Base-by-base conservation (phyloP, 2,797 vertebrate species). In the Podarcis siculus region DNA sequence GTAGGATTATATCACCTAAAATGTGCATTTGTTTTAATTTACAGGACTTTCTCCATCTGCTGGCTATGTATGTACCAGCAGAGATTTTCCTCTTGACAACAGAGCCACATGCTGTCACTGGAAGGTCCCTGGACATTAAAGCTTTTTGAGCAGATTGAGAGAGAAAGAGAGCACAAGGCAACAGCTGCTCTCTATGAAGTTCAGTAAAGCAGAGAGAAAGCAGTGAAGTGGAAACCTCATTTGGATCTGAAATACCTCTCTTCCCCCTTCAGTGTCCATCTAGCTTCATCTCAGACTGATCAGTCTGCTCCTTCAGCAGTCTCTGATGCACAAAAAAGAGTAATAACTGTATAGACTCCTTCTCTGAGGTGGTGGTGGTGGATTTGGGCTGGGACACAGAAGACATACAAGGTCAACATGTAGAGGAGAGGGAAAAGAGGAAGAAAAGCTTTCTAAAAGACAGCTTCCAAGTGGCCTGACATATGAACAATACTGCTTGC, bases 11-110 rank as follows among this genome's bases (percentile, higher is more conserved):
- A 55, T 82, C 91, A 7, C 83, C 94, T 95, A 93, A 96, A 94
- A 88, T 87, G 0, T 0, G 91, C 94, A 91, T 95, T 92, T 96
- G 91, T 95, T 96, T 96, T 91, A 91, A 95, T 95, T 95, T 93
- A 90, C 92, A 95, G 94, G 94, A 72, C 27, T 55, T 66, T 93
- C 92, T 90, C 85, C 92, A 91, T 91, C 92, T 94, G 91, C 91
- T 90, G 87, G 67, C 90, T 95, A 91, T 94, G 89, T 95, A 91
- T 93, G 90, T 94, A 83, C 93, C 91, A 94, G 86, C 91, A 95
- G 89, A 92, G 75, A 91, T 75, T 95, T 93, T 93, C 80, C 92
- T 86, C 86, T 94, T 94, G 93, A 76, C 92, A 91, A 94, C 90
- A 93, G 86, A 95, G 85, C 91, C 30, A 0, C 25, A 1, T 93